These are phyloP conservation scores for Ptychadena robeensis DNA, from an alignment of 2,797 vertebrate genomes.

Conservation along the genomic window DNA sequence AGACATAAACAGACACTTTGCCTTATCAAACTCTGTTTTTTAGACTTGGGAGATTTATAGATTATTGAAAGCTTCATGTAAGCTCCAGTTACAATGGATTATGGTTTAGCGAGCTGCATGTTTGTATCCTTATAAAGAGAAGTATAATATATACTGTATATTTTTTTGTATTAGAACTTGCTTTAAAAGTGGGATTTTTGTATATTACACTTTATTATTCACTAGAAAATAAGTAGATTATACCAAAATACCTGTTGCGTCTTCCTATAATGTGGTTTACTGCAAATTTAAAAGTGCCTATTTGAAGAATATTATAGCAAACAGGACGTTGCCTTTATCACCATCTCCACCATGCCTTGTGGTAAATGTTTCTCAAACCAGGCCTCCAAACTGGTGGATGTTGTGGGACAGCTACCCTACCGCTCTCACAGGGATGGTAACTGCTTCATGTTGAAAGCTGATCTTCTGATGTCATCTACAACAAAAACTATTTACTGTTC, in stretches of 20 bases:
- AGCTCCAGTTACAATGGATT: conserved; percentile 22
- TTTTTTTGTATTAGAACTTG: conserved; percentile 46
- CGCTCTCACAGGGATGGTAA: no score
- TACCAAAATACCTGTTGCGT: conserved; percentile 25
- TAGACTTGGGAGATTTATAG: conserved; percentile 5
- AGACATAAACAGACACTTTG: conserved; percentile 20
- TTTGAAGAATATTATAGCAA: not conserved
- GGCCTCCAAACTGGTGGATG: no score
- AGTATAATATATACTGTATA: conserved; percentile 55
- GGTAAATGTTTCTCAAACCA: no score
- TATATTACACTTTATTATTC: conserved; percentile 7
- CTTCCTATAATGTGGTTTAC: not conserved
- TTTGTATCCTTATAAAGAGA: conserved; percentile 45
- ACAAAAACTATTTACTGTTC: not conserved
- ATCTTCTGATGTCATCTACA: no score
- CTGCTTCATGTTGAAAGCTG: no score
- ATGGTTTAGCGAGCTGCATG: conserved; percentile 14
- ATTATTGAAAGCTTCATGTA: conserved; percentile 5
- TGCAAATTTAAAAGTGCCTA: not conserved
- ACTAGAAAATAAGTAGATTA: not conserved
- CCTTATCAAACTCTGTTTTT: conserved; percentile 10
- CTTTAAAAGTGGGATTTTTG: conserved; percentile 9
- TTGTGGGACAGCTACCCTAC: no score
- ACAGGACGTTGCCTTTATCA: no score
- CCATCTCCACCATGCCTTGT: not conserved